These are phyloP conservation scores for Oscheius onirici DNA, from an alignment of 2,888 invertebrate genomes.

Conservation along the genomic window DNA sequence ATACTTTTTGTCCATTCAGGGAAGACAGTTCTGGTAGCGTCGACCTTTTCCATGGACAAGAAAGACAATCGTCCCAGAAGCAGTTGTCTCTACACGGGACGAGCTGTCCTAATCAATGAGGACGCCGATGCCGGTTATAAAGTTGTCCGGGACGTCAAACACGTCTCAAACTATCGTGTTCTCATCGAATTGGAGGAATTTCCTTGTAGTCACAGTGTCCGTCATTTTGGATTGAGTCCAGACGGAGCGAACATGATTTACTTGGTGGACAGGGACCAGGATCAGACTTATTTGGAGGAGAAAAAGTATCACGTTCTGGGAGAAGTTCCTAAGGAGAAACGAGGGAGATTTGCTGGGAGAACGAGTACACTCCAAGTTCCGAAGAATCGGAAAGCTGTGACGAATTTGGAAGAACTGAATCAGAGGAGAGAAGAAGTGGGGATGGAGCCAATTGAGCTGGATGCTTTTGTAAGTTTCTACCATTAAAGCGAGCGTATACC, in stretches of 20 bases:
- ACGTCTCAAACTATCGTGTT: not conserved
- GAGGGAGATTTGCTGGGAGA: too few species aligned
- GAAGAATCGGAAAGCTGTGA: not conserved
- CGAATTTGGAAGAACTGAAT: too few species aligned
- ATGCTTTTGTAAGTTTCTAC: too few species aligned
- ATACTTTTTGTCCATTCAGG: not conserved
- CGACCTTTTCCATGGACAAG: not conserved
- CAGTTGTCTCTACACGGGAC: slow-evolving; percentile 10
- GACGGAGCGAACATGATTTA: slow-evolving; percentile 23
- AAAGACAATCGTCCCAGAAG: not conserved
- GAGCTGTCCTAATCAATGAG: not conserved
- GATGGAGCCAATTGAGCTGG: too few species aligned
- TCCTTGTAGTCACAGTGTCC: slow-evolving; percentile 7
- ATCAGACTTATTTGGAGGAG: not conserved
- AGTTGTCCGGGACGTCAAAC: not conserved
- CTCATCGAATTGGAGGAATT: slow-evolving; percentile 14
- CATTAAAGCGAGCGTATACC: too few species aligned
- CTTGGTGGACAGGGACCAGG: slow-evolving; percentile 15
- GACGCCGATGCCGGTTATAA: not conserved
- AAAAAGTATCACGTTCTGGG: not conserved
- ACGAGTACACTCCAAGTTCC: not conserved
- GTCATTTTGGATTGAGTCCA: not conserved
- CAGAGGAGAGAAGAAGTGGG: too few species aligned
- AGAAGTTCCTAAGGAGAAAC: too few species aligned
- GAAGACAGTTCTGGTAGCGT: not conserved